A percentile compares a stretch with the other conserved stretches of the same genome.
Conservation (phyloP, 2,113 vertebrate species). For the Corvus moneduloides region DNA sequence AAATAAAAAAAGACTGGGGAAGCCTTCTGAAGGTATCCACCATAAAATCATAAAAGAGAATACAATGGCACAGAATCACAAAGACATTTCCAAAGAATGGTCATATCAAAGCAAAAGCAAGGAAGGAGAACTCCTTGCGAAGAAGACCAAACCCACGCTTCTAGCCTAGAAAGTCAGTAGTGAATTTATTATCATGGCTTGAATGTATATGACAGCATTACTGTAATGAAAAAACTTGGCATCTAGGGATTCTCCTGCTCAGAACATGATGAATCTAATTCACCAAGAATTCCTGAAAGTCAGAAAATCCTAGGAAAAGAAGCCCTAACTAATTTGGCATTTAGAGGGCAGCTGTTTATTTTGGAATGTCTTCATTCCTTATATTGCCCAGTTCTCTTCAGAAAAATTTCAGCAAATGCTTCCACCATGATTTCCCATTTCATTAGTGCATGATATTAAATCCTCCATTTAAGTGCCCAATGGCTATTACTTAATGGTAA, state of each 20-base stretch:
- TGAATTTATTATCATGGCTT: background rate
- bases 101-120: background rate
- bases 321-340: background rate
- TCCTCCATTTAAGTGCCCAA: background rate
- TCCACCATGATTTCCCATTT: background rate
- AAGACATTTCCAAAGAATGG: background rate
- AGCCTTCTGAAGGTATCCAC: background rate
- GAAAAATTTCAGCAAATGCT: background rate
- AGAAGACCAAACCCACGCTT: background rate
- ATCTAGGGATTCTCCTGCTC: background rate
- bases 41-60: background rate
- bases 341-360: background rate
- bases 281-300: background rate
- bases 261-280: background rate
- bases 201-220: background rate
- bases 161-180: background rate
- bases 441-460: background rate
- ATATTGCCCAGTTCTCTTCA: background rate
- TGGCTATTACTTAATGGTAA: background rate
- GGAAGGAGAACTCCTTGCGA: background rate
- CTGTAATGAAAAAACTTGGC: background rate
- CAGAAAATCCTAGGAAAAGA: background rate
- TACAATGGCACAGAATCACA: background rate
- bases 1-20: fast-evolving
- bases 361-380: background rate